Conservation (phyloP, 2,888 invertebrate genomes). For the Tribolium freemani region DNA sequence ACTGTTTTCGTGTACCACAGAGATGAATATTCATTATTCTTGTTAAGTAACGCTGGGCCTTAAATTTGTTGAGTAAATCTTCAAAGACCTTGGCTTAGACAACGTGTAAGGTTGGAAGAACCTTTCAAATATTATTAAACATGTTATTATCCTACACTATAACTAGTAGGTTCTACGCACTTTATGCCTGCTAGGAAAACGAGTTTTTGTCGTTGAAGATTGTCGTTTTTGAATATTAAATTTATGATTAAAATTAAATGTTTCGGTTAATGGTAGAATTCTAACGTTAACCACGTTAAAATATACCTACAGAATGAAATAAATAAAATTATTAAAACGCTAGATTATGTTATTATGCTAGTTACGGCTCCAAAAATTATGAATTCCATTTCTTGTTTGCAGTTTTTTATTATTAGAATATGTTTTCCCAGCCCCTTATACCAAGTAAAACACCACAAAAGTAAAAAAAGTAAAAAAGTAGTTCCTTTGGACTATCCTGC, state of each 20-base stretch:
- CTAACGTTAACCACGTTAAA: neutral
- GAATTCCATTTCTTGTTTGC: no score
- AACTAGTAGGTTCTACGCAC: conserved; percentile 12
- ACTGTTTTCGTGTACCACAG: neutral
- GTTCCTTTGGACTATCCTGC: no score
- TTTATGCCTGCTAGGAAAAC: conserved; percentile 8
- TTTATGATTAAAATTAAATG: neutral
- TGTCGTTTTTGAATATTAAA: neutral
- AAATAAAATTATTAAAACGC: no score
- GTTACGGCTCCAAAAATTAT: no score
- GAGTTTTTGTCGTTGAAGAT: conserved; percentile 17
- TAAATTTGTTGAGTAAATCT: neutral
- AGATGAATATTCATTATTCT: neutral
- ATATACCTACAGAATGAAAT: no score
- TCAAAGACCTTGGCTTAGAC: conserved; percentile 14
- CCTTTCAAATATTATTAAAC: conserved; percentile 16
- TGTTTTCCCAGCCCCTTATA: no score
- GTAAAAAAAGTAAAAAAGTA: no score
- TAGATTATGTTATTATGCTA: no score
- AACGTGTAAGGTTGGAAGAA: conserved; percentile 7
- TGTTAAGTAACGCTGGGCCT: neutral
- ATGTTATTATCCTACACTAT: conserved; percentile 12
- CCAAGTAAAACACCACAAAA: no score
- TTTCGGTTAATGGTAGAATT: neutral
- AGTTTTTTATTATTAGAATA: no score